Evolutionary conservation across 1,140 invertebrate species (phyloP), one percentile per base, ranked within the genome.

Genomic region (Papilio glaucus): DNA sequence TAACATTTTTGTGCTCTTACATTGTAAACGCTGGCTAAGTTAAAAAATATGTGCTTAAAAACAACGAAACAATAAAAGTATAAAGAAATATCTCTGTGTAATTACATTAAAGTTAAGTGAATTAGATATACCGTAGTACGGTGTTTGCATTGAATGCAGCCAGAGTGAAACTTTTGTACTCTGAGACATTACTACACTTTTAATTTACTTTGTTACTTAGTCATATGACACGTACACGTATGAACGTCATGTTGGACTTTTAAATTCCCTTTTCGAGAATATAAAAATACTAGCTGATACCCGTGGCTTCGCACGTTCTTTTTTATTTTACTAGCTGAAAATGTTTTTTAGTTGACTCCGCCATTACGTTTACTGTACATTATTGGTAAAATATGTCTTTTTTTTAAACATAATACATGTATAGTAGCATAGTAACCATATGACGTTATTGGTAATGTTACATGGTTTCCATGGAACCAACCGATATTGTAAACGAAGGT

Each of bases 41-140:
- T n/a, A n/a, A n/a, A n/a, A 49, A 49, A 49, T 10, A 49, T 18
- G 45, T 4, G 9, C 4, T 12, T 24, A 57, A 26, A 26, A 26
- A n/a, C n/a, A n/a, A n/a, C n/a, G n/a, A n/a, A n/a, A 10, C 10
- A 21, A 3, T 0, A 57, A 26, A 24, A 12, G 49, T 57, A 26
- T 24, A 1, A 53, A 53, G 18, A 24, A 53, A 53, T 57, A 12
- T 57, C 24, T 53, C 49, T 26, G 10, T 13, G 21, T 26, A 57
- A 57, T 53, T 24, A 24, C 21, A 57, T 26, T 57, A 53, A 53
- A 53, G 49, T 53, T 18, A 53, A 53, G 49, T 53, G 49, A 53
- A 53, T 53, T 26, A 53, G 18, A 18, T 45, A 13, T 53, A 33
- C 21, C 4, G 5, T 53, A 26, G 49, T 53, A 53, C 49, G 4